Evolutionary conservation across 2,113 vertebrate genomes (phyloP).

Genomic region (Nymphicus hollandicus): DNA sequence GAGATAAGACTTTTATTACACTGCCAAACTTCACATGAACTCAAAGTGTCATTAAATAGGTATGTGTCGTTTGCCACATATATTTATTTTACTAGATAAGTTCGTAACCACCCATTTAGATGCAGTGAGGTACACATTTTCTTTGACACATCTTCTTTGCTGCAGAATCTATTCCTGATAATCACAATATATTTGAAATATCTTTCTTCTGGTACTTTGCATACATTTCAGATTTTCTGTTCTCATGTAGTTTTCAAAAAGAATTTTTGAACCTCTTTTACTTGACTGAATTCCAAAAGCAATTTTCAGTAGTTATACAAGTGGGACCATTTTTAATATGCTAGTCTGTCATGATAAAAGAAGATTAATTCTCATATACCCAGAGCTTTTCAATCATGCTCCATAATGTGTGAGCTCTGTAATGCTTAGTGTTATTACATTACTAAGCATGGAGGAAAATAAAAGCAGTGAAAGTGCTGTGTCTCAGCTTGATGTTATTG

Average conservation of each 20-base stretch:
- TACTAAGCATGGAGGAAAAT: slow-evolving; percentile 65
- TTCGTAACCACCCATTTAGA: slow-evolving; percentile 79
- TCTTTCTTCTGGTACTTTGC: background rate
- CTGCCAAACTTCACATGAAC: slow-evolving; percentile 86
- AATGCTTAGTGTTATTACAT: slow-evolving; percentile 58
- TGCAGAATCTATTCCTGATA: slow-evolving; percentile 19
- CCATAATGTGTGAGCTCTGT: slow-evolving; percentile 22
- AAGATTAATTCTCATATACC: slow-evolving; percentile 51
- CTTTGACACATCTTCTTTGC: slow-evolving; percentile 37
- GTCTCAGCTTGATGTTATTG: slow-evolving; percentile 71
- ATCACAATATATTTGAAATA: background rate
- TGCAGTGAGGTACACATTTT: slow-evolving; percentile 46
- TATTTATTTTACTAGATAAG: slow-evolving; percentile 81
- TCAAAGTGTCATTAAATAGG: slow-evolving; percentile 83
- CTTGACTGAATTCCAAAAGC: slow-evolving; percentile 26
- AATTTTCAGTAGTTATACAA: slow-evolving; percentile 45
- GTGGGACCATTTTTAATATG: slow-evolving; percentile 42
- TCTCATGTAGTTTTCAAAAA: background rate
- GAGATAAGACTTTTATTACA: slow-evolving; percentile 91
- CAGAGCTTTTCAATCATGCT: slow-evolving; percentile 52
- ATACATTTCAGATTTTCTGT: slow-evolving; percentile 16
- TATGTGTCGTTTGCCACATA: slow-evolving; percentile 82
- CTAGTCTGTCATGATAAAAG: slow-evolving; percentile 50
- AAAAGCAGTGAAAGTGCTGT: slow-evolving; percentile 59
- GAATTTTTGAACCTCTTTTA: slow-evolving; percentile 1